phyloP scores from a whole-genome alignment of 2,888 invertebrate genomes.

The Acrobasis suavella region DNA sequence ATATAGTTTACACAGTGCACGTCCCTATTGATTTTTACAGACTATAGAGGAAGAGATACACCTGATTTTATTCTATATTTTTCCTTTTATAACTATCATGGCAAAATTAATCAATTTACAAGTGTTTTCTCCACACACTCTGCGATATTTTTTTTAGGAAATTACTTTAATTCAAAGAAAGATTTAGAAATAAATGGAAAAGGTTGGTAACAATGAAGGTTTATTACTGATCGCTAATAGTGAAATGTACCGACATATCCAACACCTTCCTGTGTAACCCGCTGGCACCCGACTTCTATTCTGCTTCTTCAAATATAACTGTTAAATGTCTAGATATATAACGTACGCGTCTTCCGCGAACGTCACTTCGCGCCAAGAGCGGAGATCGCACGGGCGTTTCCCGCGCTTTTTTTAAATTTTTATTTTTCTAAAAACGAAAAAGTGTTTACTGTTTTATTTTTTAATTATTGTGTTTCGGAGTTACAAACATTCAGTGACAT shows the following conservation, averaged over 20 bases:
- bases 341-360: constrained; percentile 69
- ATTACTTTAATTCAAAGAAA: too few species aligned
- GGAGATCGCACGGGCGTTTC: constrained; percentile 62
- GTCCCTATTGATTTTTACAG: too few species aligned
- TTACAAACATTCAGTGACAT: constrained; percentile 48
- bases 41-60: too few species aligned
- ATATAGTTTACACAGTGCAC: too few species aligned
- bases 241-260: background rate
- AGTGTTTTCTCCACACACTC: too few species aligned
- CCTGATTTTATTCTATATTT: too few species aligned
- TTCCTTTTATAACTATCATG: too few species aligned
- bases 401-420: constrained; percentile 56
- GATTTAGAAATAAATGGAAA: too few species aligned
- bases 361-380: constrained; percentile 70
- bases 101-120: too few species aligned
- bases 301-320: constrained; percentile 71
- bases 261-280: constrained; percentile 8
- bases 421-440: constrained; percentile 38
- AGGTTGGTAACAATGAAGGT: too few species aligned
- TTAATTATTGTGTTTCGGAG: constrained; percentile 53
- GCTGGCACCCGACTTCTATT: constrained; percentile 40
- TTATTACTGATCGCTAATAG: background rate
- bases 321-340: constrained; percentile 77
- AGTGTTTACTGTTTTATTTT: constrained; percentile 46
- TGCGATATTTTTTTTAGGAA: too few species aligned